These are phyloP conservation scores for Flexamia atlantica DNA, from an alignment of 2,888 invertebrate genomes.

Conservation along the genomic window DNA sequence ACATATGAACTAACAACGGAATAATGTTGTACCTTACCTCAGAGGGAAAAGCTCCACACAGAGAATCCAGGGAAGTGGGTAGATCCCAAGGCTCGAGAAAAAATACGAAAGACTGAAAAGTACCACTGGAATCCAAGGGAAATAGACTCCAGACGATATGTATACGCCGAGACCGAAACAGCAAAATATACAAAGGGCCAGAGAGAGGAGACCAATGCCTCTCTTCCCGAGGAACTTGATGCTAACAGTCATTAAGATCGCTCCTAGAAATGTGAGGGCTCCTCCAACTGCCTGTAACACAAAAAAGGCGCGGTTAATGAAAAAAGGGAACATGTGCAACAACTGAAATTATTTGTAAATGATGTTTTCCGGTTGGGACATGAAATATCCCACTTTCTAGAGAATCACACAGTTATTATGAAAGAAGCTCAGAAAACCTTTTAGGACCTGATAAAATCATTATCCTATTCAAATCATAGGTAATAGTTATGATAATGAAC, in stretches of 20 bases:
- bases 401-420: too few species aligned
- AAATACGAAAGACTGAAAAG: conserved; percentile 74
- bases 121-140: conserved; percentile 74
- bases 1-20: too few species aligned
- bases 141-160: conserved; percentile 71
- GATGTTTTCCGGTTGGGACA: too few species aligned
- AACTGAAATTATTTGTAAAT: too few species aligned
- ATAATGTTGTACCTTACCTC: too few species aligned
- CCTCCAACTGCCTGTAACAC: conserved; percentile 55
- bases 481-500: too few species aligned
- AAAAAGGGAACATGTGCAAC: background rate
- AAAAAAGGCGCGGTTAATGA: background rate
- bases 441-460: too few species aligned
- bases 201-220: conserved; percentile 47
- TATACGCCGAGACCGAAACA: conserved; percentile 57
- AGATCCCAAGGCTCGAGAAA: conserved; percentile 73
- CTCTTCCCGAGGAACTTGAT: conserved; percentile 61
- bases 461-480: too few species aligned
- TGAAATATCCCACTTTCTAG: too few species aligned
- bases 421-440: too few species aligned
- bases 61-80: conserved; percentile 77
- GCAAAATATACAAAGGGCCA: conserved; percentile 34
- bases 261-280: conserved; percentile 41
- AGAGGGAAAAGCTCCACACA: conserved; percentile 79
- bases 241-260: conserved; percentile 15